Percentiles rank a stretch among this genome's conserved stretches.
Conservation (phyloP, 2,113 vertebrate species). For the Periophthalmodon schlosseri region DNA sequence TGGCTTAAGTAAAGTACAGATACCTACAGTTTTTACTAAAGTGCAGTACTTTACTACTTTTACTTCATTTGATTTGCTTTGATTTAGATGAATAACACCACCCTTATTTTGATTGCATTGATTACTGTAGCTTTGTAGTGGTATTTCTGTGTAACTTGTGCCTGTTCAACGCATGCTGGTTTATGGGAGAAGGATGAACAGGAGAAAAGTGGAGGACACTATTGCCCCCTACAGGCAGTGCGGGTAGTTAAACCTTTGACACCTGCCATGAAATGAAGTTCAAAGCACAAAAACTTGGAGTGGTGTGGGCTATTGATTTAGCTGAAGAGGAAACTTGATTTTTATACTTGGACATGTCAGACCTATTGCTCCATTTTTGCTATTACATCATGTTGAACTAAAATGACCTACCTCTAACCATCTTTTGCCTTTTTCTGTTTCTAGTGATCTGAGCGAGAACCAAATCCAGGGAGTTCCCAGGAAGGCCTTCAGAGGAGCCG, state of each 20-base stretch:
- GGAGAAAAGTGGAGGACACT: conserved; percentile 45
- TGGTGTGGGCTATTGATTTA: conserved; percentile 40
- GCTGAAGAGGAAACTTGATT: conserved; percentile 41
- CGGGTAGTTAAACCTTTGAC: conserved; percentile 24
- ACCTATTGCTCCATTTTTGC: conserved; percentile 36
- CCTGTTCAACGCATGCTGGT: neutral
- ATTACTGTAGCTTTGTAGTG: neutral
- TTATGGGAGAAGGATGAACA: neutral
- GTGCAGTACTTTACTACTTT: too few species aligned
- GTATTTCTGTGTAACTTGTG: conserved; percentile 37
- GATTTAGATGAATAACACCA: neutral
- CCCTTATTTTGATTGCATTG: neutral
- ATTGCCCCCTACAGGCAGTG: conserved; percentile 64
- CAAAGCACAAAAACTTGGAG: conserved; percentile 3
- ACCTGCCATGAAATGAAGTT: conserved; percentile 17
- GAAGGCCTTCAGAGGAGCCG: conserved; percentile 95
- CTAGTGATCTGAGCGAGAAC: conserved; percentile 96
- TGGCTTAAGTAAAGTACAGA: too few species aligned
- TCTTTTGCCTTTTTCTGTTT: conserved; percentile 31
- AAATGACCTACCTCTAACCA: conserved; percentile 18
- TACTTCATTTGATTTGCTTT: too few species aligned
- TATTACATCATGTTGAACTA: conserved; percentile 52
- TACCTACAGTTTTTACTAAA: too few species aligned
- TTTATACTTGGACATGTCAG: conserved; percentile 40
- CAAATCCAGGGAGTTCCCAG: conserved; percentile 97